Percentiles rank a stretch among this genome's conserved stretches.
Conservation (phyloP, 2,888 invertebrate species). For the Perithous albicinctus region DNA sequence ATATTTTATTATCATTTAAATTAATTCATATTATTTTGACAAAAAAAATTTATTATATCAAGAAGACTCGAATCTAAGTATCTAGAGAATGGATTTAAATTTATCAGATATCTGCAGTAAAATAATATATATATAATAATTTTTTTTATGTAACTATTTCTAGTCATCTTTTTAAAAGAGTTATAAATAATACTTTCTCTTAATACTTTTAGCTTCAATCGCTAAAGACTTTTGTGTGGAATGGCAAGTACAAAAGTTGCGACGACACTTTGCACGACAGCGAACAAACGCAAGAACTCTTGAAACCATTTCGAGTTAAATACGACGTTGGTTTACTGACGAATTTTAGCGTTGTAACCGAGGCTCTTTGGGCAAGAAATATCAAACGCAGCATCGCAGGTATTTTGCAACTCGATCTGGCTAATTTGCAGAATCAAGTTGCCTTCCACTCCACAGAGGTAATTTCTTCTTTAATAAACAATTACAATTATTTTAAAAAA, state of each 20-base stretch:
- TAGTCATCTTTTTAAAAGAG: no score
- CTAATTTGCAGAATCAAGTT: slow-evolving; percentile 74
- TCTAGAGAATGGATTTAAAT: no score
- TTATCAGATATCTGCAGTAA: no score
- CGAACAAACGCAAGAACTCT: slow-evolving; percentile 75
- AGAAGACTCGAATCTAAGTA: no score
- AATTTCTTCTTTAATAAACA: slow-evolving; percentile 52
- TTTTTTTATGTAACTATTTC: no score
- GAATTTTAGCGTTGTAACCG: slow-evolving; percentile 82
- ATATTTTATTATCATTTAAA: no score
- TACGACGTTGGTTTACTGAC: slow-evolving; percentile 78
- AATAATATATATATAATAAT: no score
- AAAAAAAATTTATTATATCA: no score
- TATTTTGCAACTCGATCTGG: slow-evolving; percentile 87
- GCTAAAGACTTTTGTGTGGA: slow-evolving; percentile 76
- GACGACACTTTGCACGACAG: slow-evolving; percentile 66
- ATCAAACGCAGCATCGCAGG: slow-evolving; percentile 89
- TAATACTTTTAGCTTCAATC: slow-evolving; percentile 75
- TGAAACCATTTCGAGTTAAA: slow-evolving; percentile 78
- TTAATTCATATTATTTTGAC: no score
- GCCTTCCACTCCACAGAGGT: slow-evolving; percentile 81
- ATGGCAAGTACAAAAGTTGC: slow-evolving; percentile 74
- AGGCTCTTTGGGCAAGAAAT: slow-evolving; percentile 89
- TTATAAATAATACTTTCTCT: neutral
- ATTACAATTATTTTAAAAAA: neutral